phyloP scores from a whole-genome alignment of 2,113 vertebrate genomes.

The Rana temporaria region DNA sequence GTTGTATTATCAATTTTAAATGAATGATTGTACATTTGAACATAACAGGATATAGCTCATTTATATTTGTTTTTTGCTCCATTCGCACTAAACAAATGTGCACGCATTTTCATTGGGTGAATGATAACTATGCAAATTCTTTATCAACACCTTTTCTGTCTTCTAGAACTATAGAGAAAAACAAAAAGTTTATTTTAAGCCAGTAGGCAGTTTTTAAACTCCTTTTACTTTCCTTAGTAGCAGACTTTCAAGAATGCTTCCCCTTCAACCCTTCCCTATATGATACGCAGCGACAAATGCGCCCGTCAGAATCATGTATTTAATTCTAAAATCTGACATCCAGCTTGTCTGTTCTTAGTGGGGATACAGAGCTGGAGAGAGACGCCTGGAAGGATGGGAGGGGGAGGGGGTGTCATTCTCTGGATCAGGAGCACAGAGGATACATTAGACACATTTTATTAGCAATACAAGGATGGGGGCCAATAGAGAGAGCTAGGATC shows the following conservation, averaged over 20 bases:
- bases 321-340: constrained; percentile 15
- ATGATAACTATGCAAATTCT: no score
- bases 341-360: constrained; percentile 13
- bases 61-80: no score
- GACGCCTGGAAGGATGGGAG: neutral
- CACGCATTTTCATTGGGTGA: no score
- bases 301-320: neutral
- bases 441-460: neutral
- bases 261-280: neutral
- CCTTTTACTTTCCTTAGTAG: neutral
- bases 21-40: no score
- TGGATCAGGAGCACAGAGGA: neutral
- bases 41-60: no score
- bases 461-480: neutral
- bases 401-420: neutral
- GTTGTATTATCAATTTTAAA: no score
- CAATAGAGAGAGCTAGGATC: neutral
- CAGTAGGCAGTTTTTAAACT: no score
- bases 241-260: neutral
- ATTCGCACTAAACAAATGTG: no score
- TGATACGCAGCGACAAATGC: neutral
- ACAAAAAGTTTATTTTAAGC: no score
- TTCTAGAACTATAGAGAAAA: no score
- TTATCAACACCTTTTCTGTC: no score
- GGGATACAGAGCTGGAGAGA: neutral